A percentile compares a stretch with the other conserved stretches of the same genome.
phyloP scores from a whole-genome alignment of 2,888 invertebrate genomes.

The Oxytorus armatus region DNA sequence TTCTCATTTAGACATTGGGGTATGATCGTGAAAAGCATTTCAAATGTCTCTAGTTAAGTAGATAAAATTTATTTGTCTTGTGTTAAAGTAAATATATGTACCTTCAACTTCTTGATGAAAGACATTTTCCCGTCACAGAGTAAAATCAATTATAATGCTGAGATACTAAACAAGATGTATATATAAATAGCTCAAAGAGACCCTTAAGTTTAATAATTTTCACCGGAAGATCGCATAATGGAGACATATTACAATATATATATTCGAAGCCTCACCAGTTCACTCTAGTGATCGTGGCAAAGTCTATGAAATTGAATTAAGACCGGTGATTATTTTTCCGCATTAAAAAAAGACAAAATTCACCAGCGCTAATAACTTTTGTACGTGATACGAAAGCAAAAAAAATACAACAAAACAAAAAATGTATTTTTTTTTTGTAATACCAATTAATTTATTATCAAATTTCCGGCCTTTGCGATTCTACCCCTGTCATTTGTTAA shows the following conservation, averaged over 20 bases:
- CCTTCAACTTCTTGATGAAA: neutral
- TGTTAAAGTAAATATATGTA: slow-evolving; percentile 5
- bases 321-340: too few species aligned
- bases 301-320: too few species aligned
- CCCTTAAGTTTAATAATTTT: slow-evolving; percentile 2
- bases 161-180: slow-evolving; percentile 5
- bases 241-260: neutral
- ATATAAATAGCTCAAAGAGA: slow-evolving; percentile 10
- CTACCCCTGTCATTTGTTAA: too few species aligned
- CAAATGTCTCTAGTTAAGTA: neutral
- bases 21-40: neutral
- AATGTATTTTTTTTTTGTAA: too few species aligned
- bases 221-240: neutral
- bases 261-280: neutral
- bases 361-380: too few species aligned
- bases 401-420: too few species aligned
- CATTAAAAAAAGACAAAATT: too few species aligned
- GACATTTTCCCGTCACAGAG: slow-evolving; percentile 2
- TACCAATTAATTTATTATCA: too few species aligned
- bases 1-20: too few species aligned
- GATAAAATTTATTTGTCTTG: slow-evolving; percentile 15
- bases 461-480: too few species aligned
- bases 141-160: slow-evolving; percentile 17
- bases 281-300: too few species aligned
- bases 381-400: too few species aligned